These are phyloP conservation scores for Apis mellifera DNA, from an alignment of 1,140 invertebrate species.

Conservation along the genomic window Amel_HAv3.1 CM009945.2:2450501-2451000, in stretches of 20 bases:
- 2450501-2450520: background rate
- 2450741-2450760: conserved; percentile 91
- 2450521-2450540: background rate
- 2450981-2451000: background rate
- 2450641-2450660: conserved; percentile 75
- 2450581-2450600: conserved; percentile 37
- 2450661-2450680: conserved; percentile 67
- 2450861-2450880: too few relatives aligned
- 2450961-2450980: too few relatives aligned
- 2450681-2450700: conserved; percentile 72
- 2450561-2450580: conserved; percentile 50
- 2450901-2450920: too few relatives aligned
- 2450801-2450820: background rate
- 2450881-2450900: too few relatives aligned
- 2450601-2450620: conserved; percentile 65
- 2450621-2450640: conserved; percentile 72
- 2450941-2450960: too few relatives aligned
- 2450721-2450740: conserved; percentile 90
- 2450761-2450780: conserved; percentile 97
- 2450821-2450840: background rate
- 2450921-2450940: too few relatives aligned
- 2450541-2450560: conserved; percentile 20
- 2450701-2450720: conserved; percentile 80
- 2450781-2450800: conserved; percentile 90
- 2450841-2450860: background rate